Evolutionary conservation across 2,888 invertebrate genomes (phyloP), one percentile per base, ranked within the genome.

Genomic region (Tridacna crocea): DNA sequence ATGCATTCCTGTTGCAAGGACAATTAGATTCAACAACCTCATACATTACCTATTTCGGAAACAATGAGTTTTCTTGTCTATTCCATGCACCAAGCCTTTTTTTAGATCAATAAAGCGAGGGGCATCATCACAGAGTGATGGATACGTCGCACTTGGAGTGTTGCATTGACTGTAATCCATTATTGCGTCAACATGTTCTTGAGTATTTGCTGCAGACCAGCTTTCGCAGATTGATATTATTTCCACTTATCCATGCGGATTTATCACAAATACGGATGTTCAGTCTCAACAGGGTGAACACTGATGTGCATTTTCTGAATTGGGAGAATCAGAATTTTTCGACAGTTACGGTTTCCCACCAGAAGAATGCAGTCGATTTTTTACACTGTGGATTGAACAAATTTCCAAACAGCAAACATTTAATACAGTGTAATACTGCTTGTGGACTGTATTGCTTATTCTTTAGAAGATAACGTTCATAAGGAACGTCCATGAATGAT

Each of bases 151-250:
- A n/a, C n/a, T n/a, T n/a, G n/a, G n/a, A n/a, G n/a, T n/a, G n/a
- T n/a, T n/a, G n/a, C n/a, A n/a, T n/a, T n/a, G n/a, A n/a, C n/a
- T n/a, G n/a, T n/a, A n/a, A n/a, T n/a, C n/a, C n/a, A n/a, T n/a
- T n/a, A n/a, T n/a, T n/a, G n/a, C n/a, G n/a, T n/a, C n/a, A n/a
- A n/a, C n/a, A n/a, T n/a, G n/a, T n/a, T n/a, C n/a, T n/a, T n/a
- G n/a, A n/a, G n/a, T n/a, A n/a, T 73, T 46, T 73, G 73, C 80
- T 22, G 77, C 80, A 10, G 77, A 77, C 66, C 65, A 22, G 27
- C 47, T 80, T 19, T 73, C 80, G n/a, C 22, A 51, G 0, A 17
- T 8, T 12, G 19, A 72, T 8, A 8, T 17, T 0, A n/a, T n/a
- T n/a, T 19, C 27, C 11, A n/a, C 60, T 13, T 47, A 46, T 36